These are phyloP conservation scores for Leucophenga varia DNA, from an alignment of 1,140 invertebrate genomes.

Conservation along the genomic window DNA sequence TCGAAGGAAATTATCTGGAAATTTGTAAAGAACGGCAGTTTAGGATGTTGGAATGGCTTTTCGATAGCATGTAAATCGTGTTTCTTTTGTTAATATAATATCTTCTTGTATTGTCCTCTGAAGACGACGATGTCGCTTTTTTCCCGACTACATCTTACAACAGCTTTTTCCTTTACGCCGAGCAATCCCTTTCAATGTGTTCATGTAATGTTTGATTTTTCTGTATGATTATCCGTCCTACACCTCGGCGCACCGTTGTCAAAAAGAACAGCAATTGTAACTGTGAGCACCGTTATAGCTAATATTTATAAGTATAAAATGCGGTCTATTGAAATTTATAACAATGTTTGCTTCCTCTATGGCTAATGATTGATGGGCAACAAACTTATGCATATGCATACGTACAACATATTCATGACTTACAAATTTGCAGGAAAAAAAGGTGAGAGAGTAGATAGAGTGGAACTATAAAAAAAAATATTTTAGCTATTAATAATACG, in stretches of 20 bases:
- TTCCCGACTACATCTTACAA: conserved; percentile 22
- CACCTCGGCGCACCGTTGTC: conserved; percentile 2
- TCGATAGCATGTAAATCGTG: conserved; percentile 40
- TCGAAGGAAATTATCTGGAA: conserved; percentile 2
- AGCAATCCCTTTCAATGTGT: conserved; percentile 15
- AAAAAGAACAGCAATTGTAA: not conserved
- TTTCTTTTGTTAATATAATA: too few relatives aligned
- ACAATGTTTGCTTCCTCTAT: conserved; percentile 1
- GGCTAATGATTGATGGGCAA: conserved; percentile 1
- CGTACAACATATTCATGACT: too few relatives aligned
- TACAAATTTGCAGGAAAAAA: too few relatives aligned
- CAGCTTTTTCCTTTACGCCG: conserved; percentile 14
- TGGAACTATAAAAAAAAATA: too few relatives aligned
- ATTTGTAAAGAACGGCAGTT: conserved; percentile 32
- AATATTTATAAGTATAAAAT: not conserved
- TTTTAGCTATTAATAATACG: too few relatives aligned
- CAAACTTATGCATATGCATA: conserved; percentile 8
- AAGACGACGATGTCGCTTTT: not conserved
- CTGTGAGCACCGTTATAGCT: conserved; percentile 4
- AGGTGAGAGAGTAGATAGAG: too few relatives aligned
- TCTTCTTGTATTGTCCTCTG: too few relatives aligned
- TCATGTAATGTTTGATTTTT: conserved; percentile 12
- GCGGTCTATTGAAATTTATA: conserved; percentile 1
- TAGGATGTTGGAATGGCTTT: conserved; percentile 46
- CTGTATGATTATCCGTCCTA: conserved; percentile 3